Evolutionary conservation across 1,140 invertebrate genomes (phyloP).

Genomic region (Sarcophaga bullata): DNA sequence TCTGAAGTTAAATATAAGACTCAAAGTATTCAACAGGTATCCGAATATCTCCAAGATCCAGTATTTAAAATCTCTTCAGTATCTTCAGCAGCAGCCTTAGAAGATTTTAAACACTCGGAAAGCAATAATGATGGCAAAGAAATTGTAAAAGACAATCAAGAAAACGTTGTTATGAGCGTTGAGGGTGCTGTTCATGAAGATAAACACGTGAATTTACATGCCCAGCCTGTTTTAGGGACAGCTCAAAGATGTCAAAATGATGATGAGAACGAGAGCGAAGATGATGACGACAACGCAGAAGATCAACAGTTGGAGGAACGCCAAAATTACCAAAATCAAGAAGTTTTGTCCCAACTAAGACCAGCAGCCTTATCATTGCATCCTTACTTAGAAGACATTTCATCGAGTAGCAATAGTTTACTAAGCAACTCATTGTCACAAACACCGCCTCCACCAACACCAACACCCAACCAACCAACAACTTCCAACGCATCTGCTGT

Average conservation of each 20-base stretch:
- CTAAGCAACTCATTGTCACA: conserved; percentile 34
- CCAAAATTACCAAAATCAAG: conserved; percentile 60
- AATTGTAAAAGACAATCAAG: background rate
- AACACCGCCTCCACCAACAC: conserved; percentile 25
- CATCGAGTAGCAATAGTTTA: conserved; percentile 34
- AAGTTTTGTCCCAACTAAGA: conserved; percentile 34
- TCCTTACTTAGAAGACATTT: conserved; percentile 30
- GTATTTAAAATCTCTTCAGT: background rate
- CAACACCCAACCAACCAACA: background rate
- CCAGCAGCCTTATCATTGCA: conserved; percentile 30
- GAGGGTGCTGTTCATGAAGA: conserved; percentile 4
- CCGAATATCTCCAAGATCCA: background rate
- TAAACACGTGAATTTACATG: conserved; percentile 29
- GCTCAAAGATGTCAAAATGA: background rate
- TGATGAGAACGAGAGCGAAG: background rate
- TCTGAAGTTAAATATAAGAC: background rate
- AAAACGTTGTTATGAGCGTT: background rate
- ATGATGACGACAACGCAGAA: background rate
- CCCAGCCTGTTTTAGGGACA: conserved; percentile 19
- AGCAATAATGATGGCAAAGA: background rate
- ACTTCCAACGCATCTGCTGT: background rate
- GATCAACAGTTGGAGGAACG: conserved; percentile 50
- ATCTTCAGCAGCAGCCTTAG: background rate
- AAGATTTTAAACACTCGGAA: too few species aligned
- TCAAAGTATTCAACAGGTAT: background rate